Conservation (phyloP, 2,888 invertebrate species). For the Mechanitis mazaeus region DNA sequence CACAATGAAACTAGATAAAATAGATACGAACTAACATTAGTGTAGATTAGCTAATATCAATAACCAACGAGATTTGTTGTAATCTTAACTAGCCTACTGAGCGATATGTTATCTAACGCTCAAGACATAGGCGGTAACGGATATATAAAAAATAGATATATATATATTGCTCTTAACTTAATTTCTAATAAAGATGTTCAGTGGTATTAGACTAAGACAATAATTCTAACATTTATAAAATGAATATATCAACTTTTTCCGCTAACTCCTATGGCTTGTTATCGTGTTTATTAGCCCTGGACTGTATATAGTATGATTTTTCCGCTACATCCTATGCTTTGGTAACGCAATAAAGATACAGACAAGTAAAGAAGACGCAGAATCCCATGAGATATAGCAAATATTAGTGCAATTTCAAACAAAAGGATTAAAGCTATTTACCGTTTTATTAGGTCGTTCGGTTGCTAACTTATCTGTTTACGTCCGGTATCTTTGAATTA, state of each 20-base stretch:
- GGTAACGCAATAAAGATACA: constrained; percentile 56
- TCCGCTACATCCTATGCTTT: constrained; percentile 33
- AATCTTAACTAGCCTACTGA: constrained; percentile 56
- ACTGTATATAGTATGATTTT: neutral
- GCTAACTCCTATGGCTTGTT: too few relatives aligned
- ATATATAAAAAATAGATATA: neutral
- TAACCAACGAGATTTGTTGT: constrained; percentile 56
- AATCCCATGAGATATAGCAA: constrained; percentile 54
- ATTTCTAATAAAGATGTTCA: too few relatives aligned
- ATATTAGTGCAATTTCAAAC: constrained; percentile 53
- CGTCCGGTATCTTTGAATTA: constrained; percentile 15
- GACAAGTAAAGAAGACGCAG: constrained; percentile 44
- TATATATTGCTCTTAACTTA: too few relatives aligned
- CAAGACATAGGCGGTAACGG: constrained; percentile 28
- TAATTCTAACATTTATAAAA: too few relatives aligned
- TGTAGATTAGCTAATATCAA: constrained; percentile 56
- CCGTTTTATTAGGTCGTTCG: constrained; percentile 56
- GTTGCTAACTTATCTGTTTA: constrained; percentile 25
- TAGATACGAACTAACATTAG: constrained; percentile 46
- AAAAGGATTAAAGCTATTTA: constrained; percentile 53
- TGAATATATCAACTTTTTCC: too few relatives aligned
- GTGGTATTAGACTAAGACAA: too few relatives aligned
- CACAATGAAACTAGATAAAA: constrained; percentile 26
- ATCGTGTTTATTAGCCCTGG: neutral
- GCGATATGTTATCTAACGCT: constrained; percentile 44